phyloP scores from a whole-genome alignment of 92 coral and sea anemone species.

The Zoanthus sociatus region DNA sequence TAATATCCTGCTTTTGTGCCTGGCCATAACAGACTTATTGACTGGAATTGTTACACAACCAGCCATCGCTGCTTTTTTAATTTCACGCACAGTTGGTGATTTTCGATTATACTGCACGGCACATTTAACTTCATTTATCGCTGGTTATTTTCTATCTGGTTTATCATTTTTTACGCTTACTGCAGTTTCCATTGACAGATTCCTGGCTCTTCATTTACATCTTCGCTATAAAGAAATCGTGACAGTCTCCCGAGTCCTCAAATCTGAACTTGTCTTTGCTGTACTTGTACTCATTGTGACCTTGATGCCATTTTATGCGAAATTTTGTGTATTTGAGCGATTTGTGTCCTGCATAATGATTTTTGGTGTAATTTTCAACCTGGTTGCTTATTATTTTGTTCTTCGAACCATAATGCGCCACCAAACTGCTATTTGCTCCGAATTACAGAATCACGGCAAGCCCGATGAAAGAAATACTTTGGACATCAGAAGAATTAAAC shows the following conservation, averaged over 20 bases:
- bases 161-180: conserved; percentile 22
- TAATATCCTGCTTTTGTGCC: conserved; percentile 20
- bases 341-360: conserved; percentile 28
- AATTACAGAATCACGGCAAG: background rate
- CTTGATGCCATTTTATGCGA: conserved; percentile 24
- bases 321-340: conserved; percentile 14
- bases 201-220: conserved; percentile 17
- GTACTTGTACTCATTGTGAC: conserved; percentile 25
- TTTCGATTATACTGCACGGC: conserved; percentile 16
- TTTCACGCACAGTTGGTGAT: conserved; percentile 21
- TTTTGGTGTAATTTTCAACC: conserved; percentile 29
- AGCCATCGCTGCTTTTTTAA: conserved; percentile 20
- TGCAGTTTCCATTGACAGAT: conserved; percentile 26
- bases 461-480: conserved; percentile 4
- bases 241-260: conserved; percentile 1
- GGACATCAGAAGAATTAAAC: conserved; percentile 28
- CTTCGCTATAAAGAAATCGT: conserved; percentile 29
- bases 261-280: conserved; percentile 1
- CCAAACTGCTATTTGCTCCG: conserved; percentile 16
- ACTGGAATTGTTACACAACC: conserved; percentile 41
- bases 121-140: conserved; percentile 23
- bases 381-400: background rate
- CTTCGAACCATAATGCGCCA: conserved; percentile 27
- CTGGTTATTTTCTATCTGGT: conserved; percentile 22
- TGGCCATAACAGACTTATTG: conserved; percentile 30